Base-by-base conservation (phyloP, 2,113 vertebrate genomes). In the Rana temporaria region DNA sequence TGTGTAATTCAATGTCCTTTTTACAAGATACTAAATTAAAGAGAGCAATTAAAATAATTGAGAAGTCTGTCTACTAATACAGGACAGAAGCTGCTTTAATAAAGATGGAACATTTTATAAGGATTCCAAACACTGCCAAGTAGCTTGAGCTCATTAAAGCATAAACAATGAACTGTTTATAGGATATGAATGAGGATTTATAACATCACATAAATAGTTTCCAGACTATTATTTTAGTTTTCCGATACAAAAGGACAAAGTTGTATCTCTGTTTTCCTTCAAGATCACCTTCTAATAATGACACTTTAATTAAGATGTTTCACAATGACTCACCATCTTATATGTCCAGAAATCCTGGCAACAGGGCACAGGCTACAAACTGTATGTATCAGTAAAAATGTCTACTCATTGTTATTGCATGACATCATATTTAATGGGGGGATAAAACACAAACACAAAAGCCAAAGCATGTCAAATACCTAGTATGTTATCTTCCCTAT, bases 261-360 rank as follows among this genome's bases (percentile, higher is more conserved):
- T 16, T 57, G 19, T 12, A 34, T 73, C 11, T 32, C 19, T 4
- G 11, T n/a, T 73, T 16, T 15, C 53, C 52, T 73, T 57, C 48
- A 57, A 57, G 30, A 26, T 73, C 52, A 73, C 53, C 70, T 73
- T 72, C 22, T 34, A n/a, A 57, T 14, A 19, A n/a, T 57, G 70
- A 34, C 24, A 73, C 9, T 32, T 73, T 73, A 57, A 59, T 73
- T 56, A 70, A 53, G 17, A 56, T 56, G 19, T 57, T 56, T 8
- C 24, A 19, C 52, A 56, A 32, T 17, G 16, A 1, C 24, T 71
- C 52, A 22, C 7, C 17, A 24, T n/a, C 17, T 26, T n/a, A 19
- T 19, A 17, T 19, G 18, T 32, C 24, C 52, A 56, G 7, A 72
- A 56, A 19, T 2, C 18, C 24, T 56, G 22, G n/a, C 20, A 60